phyloP scores from a whole-genome alignment of 2,797 vertebrate species.

The Setipinna tenuifilis region DNA sequence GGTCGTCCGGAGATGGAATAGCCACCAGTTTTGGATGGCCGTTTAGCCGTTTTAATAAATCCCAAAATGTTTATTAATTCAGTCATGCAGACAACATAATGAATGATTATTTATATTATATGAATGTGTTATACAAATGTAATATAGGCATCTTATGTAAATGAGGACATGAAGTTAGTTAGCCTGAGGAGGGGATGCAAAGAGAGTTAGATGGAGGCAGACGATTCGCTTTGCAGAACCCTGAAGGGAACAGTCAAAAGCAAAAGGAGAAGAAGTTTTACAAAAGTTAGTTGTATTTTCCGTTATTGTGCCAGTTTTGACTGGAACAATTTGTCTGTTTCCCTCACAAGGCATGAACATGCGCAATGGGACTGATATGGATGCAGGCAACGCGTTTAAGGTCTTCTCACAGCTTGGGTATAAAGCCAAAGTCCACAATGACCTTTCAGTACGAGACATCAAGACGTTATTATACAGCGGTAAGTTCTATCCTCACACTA shows the following conservation, averaged over 20 bases:
- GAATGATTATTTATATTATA: not conserved
- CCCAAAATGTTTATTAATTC: not conserved
- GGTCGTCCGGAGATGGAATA: not conserved
- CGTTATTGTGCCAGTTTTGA: not conserved
- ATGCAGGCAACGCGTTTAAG: slow-evolving; percentile 53
- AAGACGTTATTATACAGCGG: slow-evolving; percentile 40
- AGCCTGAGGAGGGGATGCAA: no score
- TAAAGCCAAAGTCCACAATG: slow-evolving; percentile 42
- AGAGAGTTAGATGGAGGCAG: no score
- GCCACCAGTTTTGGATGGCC: no score
- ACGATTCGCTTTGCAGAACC: no score
- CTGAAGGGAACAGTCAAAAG: no score
- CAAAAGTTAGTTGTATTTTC: not conserved
- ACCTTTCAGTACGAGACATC: slow-evolving; percentile 65
- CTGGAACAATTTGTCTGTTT: slow-evolving; percentile 16
- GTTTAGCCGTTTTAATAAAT: not conserved
- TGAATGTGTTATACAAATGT: no score
- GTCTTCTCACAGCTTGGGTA: slow-evolving; percentile 69
- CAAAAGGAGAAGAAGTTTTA: not conserved
- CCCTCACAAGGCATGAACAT: slow-evolving; percentile 58
- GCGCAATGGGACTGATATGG: slow-evolving; percentile 71
- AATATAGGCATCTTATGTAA: no score
- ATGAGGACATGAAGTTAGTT: no score
- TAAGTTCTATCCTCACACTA: not conserved
- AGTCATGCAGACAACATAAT: not conserved